Base-by-base conservation (phyloP, 2,888 invertebrate genomes). In the Petrolisthes cinctipes region DNA sequence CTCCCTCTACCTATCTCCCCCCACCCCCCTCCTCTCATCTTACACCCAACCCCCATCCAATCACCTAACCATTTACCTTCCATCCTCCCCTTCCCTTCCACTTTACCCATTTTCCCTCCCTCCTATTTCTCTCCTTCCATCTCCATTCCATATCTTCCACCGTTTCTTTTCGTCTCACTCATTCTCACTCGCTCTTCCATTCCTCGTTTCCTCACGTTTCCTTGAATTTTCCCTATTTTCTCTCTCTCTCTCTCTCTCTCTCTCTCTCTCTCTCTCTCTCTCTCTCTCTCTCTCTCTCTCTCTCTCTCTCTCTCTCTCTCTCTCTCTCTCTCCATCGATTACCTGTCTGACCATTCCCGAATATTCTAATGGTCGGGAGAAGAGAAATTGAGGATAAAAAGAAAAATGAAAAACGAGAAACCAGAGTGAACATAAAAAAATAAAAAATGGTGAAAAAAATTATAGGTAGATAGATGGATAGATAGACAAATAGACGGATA, bases 261-360 rank as follows among this genome's bases (percentile, higher is more conserved):
- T 56, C n/a, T 23, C 20, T 61, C 68, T 37, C 76, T 37, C 56
- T 54, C 5, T 51, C n/a, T 51, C 51, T 51, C 5, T 11, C 14
- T 37, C 73, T 51, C 73, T 37, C 82, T 66, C 66, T 68, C 82
- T 37, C 66, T 51, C 78, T 78, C 78, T 78, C 78, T 51, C 78
- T 51, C 78, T 78, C 53, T 78, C 37, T 78, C 78, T 51, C 78
- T 78, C 79, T 56, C 79, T 56, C 79, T 56, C 79, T 79, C 79
- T 79, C 79, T 54, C 56, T 17, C 76, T 76, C 76, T 37, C 76
- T 51, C 20, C 57, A 20, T 14, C 23, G 9, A 5, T 37, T 6
- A 23, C 61, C 56, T 23, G 11, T 11, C 23, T 56, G 37, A 37
- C 37, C 2, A 37, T 37, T 37, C 37, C 37, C 37, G 37, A 37